Base-by-base conservation (phyloP, 2,888 invertebrate species). In the Ectemnius continuus region DNA sequence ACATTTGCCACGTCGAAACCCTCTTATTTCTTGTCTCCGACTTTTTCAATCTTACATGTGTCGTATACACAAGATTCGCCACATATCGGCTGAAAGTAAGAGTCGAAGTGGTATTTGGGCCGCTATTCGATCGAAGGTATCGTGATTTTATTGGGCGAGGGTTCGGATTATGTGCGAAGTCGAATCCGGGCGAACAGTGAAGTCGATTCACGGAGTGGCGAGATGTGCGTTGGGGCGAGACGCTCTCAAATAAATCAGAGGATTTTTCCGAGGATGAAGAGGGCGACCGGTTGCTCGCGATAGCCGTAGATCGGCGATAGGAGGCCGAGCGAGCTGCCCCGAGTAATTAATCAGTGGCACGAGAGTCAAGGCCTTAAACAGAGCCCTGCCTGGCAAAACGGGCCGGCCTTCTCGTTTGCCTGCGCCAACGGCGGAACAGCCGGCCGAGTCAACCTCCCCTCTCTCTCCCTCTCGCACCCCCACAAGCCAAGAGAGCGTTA, bases 401-500 rank as follows among this genome's bases (percentile, higher is more conserved):
- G 18, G 5, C 57, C 14, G n/a, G 47, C 13, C 47, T 47, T 47
- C 47, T 47, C 23, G n/a, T n/a, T 47, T 14, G 47, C 47, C n/a
- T n/a, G 47, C 47, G n/a, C 13, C 47, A 47, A n/a, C n/a, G 11
- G 47, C 47, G 11, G 23, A 23, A 23, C 23, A 23, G 23, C 3
- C 23, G 23, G 23, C 56, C 66, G 77, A 75, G 78, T 80, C 82
- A 79, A 80, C 78, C 76, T 75, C 70, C 76, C 73, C 70, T 23
- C 23, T 23, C 23, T 23, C 23, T 23, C 23, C 3, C 23, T 2
- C 23, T 23, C 23, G 23, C 23, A 23, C 23, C 23, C 23, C 2
- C 23, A 23, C 64, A 36, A 57, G 58, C 69, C 76, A 75, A 73
- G 45, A 71, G 76, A 80, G 75, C 79, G 82, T 84, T 84, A 84